A percentile compares a stretch with the other conserved stretches of the same genome.
phyloP scores from a whole-genome alignment of 2,888 invertebrate species.

The Euzophera pinguis region DNA sequence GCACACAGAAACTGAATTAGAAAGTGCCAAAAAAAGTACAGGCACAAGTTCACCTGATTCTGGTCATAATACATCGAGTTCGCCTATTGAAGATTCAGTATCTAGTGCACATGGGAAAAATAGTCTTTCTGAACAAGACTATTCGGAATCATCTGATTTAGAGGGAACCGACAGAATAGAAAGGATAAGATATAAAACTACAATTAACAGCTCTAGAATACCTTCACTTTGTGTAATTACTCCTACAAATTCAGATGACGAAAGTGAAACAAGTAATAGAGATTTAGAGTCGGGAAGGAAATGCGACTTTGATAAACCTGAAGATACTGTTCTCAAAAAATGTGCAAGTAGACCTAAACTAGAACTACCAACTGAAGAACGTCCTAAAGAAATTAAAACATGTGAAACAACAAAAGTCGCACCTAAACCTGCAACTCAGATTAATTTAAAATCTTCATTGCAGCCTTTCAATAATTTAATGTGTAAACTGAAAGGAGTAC shows the following conservation, averaged over 20 bases:
- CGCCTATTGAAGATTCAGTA: conserved; percentile 86
- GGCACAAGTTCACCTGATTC: conserved; percentile 90
- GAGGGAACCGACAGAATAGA: conserved; percentile 94
- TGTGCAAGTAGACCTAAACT: conserved; percentile 57
- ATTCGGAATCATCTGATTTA: conserved; percentile 91
- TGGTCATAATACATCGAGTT: conserved; percentile 89
- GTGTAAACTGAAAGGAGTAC: conserved; percentile 84
- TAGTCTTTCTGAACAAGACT: conserved; percentile 88
- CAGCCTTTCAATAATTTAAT: conserved; percentile 86
- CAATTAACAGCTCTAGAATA: conserved; percentile 91
- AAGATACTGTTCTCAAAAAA: conserved; percentile 42
- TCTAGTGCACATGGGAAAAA: conserved; percentile 85
- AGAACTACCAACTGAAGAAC: conserved; percentile 59
- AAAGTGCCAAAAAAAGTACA: conserved; percentile 75
- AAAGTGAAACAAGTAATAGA: conserved; percentile 78
- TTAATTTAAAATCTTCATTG: conserved; percentile 54
- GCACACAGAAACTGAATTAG: conserved; percentile 69
- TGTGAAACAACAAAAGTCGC: conserved; percentile 39
- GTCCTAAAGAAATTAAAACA: conserved; percentile 45
- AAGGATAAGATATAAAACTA: conserved; percentile 91
- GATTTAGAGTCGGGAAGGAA: conserved; percentile 42
- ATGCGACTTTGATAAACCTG: conserved; percentile 32
- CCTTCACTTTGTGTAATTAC: conserved; percentile 96
- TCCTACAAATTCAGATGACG: conserved; percentile 92
- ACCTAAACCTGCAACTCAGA: conserved; percentile 47